Percentiles rank a stretch among this genome's conserved stretches.
Conservation (phyloP, 2,888 invertebrate species). For the Rhopalosiphum nymphaeae region DNA sequence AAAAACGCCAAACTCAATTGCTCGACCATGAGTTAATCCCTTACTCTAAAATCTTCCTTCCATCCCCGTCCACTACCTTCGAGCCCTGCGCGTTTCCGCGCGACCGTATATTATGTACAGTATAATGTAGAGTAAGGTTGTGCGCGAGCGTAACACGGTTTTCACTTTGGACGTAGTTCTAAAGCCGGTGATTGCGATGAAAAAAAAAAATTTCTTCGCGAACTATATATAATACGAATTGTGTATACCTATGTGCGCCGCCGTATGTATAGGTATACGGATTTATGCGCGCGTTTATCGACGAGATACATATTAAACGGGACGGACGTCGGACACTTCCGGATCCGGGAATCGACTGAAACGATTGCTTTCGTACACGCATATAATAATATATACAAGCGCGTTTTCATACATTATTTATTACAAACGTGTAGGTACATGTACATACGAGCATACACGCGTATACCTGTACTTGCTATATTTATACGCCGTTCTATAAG, state of each 20-base stretch:
- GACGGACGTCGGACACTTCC: neutral
- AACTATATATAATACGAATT: neutral
- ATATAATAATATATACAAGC: neutral
- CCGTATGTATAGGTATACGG: neutral
- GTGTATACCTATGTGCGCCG: neutral
- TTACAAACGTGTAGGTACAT: neutral
- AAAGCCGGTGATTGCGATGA: conserved; percentile 29
- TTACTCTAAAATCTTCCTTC: neutral
- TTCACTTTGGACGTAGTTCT: neutral
- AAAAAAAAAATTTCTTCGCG: neutral
- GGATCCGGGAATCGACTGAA: conserved; percentile 21
- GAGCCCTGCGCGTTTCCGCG: neutral
- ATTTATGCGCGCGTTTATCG: neutral
- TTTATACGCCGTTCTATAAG: neutral
- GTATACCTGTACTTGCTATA: neutral
- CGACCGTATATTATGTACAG: neutral
- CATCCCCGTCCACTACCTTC: neutral
- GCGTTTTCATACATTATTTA: conserved; percentile 10
- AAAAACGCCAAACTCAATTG: conserved; percentile 46
- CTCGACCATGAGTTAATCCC: neutral
- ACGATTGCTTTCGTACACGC: neutral
- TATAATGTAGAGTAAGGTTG: neutral
- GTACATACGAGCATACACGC: neutral
- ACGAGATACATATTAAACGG: neutral
- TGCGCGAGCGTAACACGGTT: neutral